A percentile compares a stretch with the other conserved stretches of the same genome.
These are phyloP conservation scores for Orthosia incerta DNA, from an alignment of 2,888 invertebrate species.

Conservation along the genomic window DNA sequence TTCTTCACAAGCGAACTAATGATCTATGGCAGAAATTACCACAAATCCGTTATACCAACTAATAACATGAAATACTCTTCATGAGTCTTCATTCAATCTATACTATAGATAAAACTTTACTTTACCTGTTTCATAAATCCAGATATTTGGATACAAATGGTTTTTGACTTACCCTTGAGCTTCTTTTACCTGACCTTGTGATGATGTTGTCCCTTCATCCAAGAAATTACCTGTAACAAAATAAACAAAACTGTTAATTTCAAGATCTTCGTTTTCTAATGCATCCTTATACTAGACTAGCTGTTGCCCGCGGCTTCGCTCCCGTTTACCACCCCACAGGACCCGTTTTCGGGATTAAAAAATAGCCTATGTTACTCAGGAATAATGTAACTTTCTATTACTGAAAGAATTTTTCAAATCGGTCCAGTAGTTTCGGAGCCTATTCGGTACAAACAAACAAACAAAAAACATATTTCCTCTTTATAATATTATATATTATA, in stretches of 20 bases:
- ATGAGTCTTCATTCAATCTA: background rate
- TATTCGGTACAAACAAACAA: too few relatives aligned
- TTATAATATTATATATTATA: too few relatives aligned
- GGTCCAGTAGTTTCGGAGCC: too few relatives aligned
- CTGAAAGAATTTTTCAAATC: too few relatives aligned
- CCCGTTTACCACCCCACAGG: too few relatives aligned
- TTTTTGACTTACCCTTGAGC: slow-evolving; percentile 40
- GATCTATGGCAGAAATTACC: slow-evolving; percentile 21
- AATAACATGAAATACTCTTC: background rate
- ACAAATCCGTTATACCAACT: slow-evolving; percentile 1
- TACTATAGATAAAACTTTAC: background rate
- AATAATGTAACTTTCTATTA: too few relatives aligned
- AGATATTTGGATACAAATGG: background rate
- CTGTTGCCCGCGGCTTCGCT: too few relatives aligned
- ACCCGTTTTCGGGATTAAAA: too few relatives aligned
- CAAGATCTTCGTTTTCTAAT: background rate
- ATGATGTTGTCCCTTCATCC: background rate
- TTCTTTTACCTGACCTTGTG: slow-evolving; percentile 38
- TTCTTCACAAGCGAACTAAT: slow-evolving; percentile 8
- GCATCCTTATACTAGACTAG: too few relatives aligned
- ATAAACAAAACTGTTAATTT: slow-evolving; percentile 17
- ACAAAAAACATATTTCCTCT: too few relatives aligned
- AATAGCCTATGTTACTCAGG: too few relatives aligned
- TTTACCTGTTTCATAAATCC: background rate
- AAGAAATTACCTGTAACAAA: slow-evolving; percentile 45